Conservation (phyloP, 2,113 vertebrate species). For the Urocynchramus pylzowi region DNA sequence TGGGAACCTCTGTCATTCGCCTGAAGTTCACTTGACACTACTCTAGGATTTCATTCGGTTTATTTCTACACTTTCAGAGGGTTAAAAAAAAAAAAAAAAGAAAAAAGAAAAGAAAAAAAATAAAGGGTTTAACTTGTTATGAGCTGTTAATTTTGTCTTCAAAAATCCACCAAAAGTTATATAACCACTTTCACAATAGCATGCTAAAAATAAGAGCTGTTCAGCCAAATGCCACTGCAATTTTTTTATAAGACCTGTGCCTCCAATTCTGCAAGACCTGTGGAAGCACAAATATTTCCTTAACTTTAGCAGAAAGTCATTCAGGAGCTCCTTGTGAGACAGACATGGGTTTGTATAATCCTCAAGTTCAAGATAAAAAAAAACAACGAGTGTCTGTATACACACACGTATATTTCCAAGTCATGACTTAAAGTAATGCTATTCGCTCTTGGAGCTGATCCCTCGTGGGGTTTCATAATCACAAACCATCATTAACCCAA, state of each 20-base stretch:
- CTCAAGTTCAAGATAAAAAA: background rate
- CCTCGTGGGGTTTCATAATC: background rate
- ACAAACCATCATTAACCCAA: conserved; percentile 8
- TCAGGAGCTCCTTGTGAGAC: background rate
- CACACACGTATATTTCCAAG: background rate
- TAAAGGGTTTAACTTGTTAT: background rate
- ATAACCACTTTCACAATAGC: conserved; percentile 60
- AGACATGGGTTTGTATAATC: background rate
- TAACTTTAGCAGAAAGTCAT: background rate
- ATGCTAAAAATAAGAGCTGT: conserved; percentile 27
- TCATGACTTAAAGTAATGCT: background rate
- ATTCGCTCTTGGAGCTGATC: background rate
- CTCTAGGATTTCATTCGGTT: background rate
- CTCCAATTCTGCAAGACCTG: conserved; percentile 31
- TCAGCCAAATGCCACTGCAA: conserved; percentile 27
- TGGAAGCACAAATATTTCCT: background rate
- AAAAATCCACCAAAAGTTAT: conserved; percentile 50
- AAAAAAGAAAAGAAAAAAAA: background rate
- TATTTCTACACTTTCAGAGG: background rate
- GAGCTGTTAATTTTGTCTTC: conserved; percentile 43
- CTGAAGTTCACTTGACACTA: background rate
- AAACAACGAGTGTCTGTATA: background rate
- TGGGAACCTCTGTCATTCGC: background rate
- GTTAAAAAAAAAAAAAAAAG: too few species aligned
- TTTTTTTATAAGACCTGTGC: conserved; percentile 24